A percentile compares a stretch with the other conserved stretches of the same genome.
These are phyloP conservation scores for Drosophila longiperda DNA, from an alignment of 2,888 invertebrate species.

Conservation along the genomic window DNA sequence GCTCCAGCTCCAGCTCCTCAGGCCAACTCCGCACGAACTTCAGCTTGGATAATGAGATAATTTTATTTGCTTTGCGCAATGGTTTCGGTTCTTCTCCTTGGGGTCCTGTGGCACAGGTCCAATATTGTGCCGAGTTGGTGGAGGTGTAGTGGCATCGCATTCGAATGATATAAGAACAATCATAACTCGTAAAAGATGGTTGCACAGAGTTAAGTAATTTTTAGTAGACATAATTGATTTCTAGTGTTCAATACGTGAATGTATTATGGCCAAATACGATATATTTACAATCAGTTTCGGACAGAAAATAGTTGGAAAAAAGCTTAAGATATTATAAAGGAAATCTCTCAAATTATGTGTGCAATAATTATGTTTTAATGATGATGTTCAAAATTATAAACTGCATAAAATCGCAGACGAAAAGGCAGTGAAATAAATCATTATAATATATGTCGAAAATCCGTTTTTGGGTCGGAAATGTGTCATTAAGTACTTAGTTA, in stretches of 20 bases:
- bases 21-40: constrained; percentile 25
- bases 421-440: not conserved
- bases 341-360: not conserved
- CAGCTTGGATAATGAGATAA: constrained; percentile 76
- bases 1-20: constrained; percentile 30
- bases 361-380: not conserved
- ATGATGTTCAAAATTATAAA: not conserved
- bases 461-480: constrained; percentile 11
- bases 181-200: constrained; percentile 20
- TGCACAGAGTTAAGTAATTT: constrained; percentile 30
- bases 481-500: constrained; percentile 4
- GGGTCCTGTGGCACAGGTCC: constrained; percentile 2
- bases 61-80: constrained; percentile 82
- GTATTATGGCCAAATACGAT: not conserved
- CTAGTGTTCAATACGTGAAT: constrained; percentile 28
- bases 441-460: not conserved
- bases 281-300: not conserved
- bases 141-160: constrained; percentile 31
- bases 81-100: constrained; percentile 37
- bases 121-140: not conserved
- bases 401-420: not conserved
- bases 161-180: constrained; percentile 35
- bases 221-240: constrained; percentile 48
- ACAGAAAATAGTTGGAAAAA: not conserved
- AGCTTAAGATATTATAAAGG: not conserved